A percentile compares a stretch with the other conserved stretches of the same genome.
phyloP scores from a whole-genome alignment of 37 sponge, comb jelly and placozoan genomes.

The Ianthella basta region DNA sequence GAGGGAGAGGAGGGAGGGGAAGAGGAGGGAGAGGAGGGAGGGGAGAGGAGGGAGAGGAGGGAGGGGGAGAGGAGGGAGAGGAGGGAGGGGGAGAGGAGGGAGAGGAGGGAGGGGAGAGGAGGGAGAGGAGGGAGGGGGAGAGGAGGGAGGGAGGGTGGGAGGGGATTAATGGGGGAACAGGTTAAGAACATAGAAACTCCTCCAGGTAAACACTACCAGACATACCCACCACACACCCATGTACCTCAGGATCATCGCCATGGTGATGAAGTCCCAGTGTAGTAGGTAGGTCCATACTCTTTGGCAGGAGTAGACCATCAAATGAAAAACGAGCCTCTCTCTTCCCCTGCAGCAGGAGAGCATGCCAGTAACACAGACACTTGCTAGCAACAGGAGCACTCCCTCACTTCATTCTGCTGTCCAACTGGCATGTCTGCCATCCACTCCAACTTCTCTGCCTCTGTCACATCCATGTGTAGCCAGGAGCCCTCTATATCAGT shows the following conservation, averaged over 20 bases:
- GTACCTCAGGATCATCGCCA: constrained; percentile 85
- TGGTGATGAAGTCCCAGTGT: constrained; percentile 89
- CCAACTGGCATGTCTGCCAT: constrained; percentile 31
- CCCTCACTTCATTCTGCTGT: not conserved
- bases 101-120: not conserved
- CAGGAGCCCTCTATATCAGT: constrained; percentile 17
- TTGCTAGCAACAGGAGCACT: not conserved
- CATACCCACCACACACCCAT: not conserved
- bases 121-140: not conserved
- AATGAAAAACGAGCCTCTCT: constrained; percentile 69
- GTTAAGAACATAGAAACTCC: not conserved
- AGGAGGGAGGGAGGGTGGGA: not conserved
- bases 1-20: not conserved
- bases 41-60: too few relatives aligned
- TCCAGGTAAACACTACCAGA: not conserved
- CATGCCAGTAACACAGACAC: not conserved
- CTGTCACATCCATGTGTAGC: constrained; percentile 83
- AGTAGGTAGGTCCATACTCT: constrained; percentile 39
- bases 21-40: not conserved
- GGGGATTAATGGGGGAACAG: not conserved
- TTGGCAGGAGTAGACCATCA: constrained; percentile 75
- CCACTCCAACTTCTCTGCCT: constrained; percentile 89
- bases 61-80: not conserved
- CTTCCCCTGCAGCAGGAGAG: not conserved
- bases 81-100: not conserved